Evolutionary conservation across 1,140 invertebrate genomes (phyloP), one percentile per base, ranked within the genome.

Genomic region (Nautilus pompilius): DNA sequence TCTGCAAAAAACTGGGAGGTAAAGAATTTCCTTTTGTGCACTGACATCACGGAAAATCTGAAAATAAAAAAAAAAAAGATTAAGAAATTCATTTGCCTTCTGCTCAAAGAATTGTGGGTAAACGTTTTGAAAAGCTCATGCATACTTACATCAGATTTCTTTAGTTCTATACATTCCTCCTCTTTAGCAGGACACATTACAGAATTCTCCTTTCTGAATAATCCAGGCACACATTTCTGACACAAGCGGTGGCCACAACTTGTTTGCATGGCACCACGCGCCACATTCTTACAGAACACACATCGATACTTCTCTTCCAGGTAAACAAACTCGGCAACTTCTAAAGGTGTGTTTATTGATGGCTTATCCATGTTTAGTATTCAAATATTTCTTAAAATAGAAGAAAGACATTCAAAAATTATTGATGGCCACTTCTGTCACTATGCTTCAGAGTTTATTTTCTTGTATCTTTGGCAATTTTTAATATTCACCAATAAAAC

Each of bases 221-320:
- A 55, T 10, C 36, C 24, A 6, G 17, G 33, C 5, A 66, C 45
- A 55, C 68, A 69, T 10, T 17, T n/a, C n/a, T 61, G 49, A 51
- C 68, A 70, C 49, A 65, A 34, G 17, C 68, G 32, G 49, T 70
- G 68, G 26, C 68, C 68, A 65, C 68, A 70, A 2, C 20, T 30
- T 6, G 68, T 70, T 57, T 67, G 66, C 15, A 70, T 58, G 13
- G 68, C 62, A 29, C 63, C 65, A 36, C 68, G 22, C 15, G 67
- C 51, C 8, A 70, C 36, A 26, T 58, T 34, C 24, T 56, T 36
- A 57, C 63, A 61, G 1, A 62, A 24, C 5, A 64, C 45, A 53
- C 68, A 70, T 49, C 15, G 48, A 29, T 67, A 62, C 13, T 67
- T 67, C 4, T 26, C 20, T 33, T 67, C 36, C 3, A 61, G 36